These are phyloP conservation scores for Pelvicachromis taeniatus DNA, from an alignment of 2,113 vertebrate species.

Conservation along the genomic window DNA sequence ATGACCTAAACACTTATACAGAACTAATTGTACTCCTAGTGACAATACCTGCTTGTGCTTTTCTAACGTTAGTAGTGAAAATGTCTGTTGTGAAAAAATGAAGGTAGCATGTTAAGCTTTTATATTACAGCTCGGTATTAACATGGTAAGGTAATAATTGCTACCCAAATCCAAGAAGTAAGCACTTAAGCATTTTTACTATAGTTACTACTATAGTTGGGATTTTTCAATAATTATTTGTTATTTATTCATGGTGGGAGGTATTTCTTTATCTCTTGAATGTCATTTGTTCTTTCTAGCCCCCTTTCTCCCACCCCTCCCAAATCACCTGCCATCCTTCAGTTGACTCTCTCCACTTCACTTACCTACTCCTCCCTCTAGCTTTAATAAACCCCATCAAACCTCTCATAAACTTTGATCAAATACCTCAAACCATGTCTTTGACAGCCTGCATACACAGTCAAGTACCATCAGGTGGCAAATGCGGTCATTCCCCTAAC, in stretches of 20 bases:
- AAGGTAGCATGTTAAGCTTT: neutral
- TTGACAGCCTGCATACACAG: conserved; percentile 37
- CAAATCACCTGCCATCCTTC: neutral
- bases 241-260: neutral
- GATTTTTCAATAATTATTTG: neutral
- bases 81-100: neutral
- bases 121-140: neutral
- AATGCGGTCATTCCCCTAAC: conserved; percentile 23
- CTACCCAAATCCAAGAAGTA: neutral
- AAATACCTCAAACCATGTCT: neutral
- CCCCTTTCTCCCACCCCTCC: neutral
- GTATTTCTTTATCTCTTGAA: neutral
- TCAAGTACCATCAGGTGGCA: conserved; percentile 27
- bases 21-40: neutral
- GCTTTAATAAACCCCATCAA: conserved; percentile 4
- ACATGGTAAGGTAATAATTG: neutral
- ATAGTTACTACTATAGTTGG: neutral
- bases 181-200: neutral
- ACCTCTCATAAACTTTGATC: conserved; percentile 26
- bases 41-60: neutral
- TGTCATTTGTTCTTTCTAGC: neutral
- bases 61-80: neutral
- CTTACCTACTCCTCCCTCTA: neutral
- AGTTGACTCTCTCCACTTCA: neutral
- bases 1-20: no score